A percentile compares a stretch with the other conserved stretches of the same genome.
phyloP scores from a whole-genome alignment of 2,113 vertebrate genomes.

The Diphyllodes magnificus region DNA sequence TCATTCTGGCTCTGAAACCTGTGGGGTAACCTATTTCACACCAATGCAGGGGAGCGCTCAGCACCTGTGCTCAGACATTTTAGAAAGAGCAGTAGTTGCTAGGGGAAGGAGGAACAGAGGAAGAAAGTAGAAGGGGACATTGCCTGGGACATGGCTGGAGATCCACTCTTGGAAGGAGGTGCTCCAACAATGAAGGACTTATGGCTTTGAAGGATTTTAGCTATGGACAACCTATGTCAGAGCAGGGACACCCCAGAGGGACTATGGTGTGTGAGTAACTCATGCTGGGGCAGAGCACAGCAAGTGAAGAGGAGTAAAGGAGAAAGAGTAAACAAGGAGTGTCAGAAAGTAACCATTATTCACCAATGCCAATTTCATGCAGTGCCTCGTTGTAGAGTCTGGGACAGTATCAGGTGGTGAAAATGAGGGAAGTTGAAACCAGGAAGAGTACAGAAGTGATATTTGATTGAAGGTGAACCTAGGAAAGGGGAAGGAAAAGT shows the following conservation, averaged over 20 bases:
- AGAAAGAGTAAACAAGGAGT: neutral
- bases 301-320: neutral
- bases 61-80: neutral
- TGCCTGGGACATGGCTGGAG: neutral
- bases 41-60: neutral
- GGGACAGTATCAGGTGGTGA: neutral
- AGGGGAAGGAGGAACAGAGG: neutral
- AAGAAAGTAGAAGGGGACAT: neutral
- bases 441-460: neutral
- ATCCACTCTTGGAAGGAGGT: neutral
- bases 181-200: neutral
- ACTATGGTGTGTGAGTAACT: neutral
- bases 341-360: neutral
- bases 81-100: neutral
- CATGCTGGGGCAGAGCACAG: neutral
- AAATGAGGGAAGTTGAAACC: neutral
- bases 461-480: neutral
- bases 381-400: neutral
- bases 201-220: neutral
- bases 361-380: neutral
- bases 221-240: neutral
- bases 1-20: neutral
- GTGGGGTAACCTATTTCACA: neutral
- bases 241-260: neutral
- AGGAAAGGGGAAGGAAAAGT: neutral